Conservation (phyloP, 1,140 invertebrate species). For the Antheraea pernyi region DNA sequence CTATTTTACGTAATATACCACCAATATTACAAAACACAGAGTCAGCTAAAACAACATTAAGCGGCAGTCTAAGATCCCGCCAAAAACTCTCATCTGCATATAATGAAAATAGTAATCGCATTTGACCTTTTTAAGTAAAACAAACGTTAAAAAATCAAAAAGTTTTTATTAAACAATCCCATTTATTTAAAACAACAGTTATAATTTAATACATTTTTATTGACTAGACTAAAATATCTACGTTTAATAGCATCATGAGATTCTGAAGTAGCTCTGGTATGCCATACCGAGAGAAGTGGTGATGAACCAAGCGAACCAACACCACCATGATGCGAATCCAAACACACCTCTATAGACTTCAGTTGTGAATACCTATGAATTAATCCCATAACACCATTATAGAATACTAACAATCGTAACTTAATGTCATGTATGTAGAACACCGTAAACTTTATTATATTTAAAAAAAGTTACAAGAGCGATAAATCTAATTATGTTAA, state of each 20-base stretch:
- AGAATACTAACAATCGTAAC: too few species aligned
- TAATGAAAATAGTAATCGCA: too few species aligned
- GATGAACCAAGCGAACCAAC: conserved; percentile 91
- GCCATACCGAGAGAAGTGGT: conserved; percentile 92
- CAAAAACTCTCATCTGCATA: too few species aligned
- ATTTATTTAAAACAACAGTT: neutral
- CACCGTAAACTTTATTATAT: too few species aligned
- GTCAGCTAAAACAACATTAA: too few species aligned
- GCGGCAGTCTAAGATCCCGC: too few species aligned
- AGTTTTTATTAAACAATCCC: conserved; percentile 3
- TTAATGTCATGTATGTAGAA: too few species aligned
- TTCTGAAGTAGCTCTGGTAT: conserved; percentile 94
- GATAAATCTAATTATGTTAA: too few species aligned
- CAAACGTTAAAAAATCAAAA: conserved; percentile 5
- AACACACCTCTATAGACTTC: conserved; percentile 93
- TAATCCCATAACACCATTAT: neutral
- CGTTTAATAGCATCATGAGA: conserved; percentile 64
- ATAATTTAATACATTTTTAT: neutral
- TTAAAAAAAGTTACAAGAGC: too few species aligned
- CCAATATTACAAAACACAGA: too few species aligned
- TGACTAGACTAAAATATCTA: conserved; percentile 1
- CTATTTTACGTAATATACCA: too few species aligned
- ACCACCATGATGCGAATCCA: conserved; percentile 97
- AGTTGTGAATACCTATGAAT: conserved; percentile 88
- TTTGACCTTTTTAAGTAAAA: neutral